A percentile compares a stretch with the other conserved stretches of the same genome.
These are phyloP conservation scores for Ruditapes philippinarum DNA, from an alignment of 1,140 invertebrate species.

Conservation along the genomic window DNA sequence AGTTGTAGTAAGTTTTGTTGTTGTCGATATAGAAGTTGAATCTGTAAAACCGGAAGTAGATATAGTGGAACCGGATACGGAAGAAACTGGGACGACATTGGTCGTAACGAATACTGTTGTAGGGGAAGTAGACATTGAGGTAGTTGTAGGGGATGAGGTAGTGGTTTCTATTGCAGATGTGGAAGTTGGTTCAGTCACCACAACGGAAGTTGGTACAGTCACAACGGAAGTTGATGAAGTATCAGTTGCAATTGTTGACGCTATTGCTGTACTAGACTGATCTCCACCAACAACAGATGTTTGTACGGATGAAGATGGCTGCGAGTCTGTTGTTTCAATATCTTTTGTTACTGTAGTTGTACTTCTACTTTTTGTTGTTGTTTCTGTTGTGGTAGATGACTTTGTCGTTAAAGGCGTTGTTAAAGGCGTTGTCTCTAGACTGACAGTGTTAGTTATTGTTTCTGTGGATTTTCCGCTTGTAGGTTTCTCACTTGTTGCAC, in stretches of 20 bases:
- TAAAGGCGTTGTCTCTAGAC: background rate
- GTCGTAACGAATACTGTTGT: background rate
- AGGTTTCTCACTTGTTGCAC: background rate
- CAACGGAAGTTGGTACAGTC: background rate
- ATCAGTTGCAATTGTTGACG: background rate
- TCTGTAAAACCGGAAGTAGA: slow-evolving; percentile 5
- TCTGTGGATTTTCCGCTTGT: background rate
- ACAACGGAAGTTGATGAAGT: background rate
- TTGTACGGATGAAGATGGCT: no score
- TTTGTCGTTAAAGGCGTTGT: background rate
- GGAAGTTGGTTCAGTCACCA: background rate
- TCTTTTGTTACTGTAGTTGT: no score
- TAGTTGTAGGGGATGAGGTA: background rate
- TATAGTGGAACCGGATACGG: background rate
- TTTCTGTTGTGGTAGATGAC: background rate
- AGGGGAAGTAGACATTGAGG: background rate
- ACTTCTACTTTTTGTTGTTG: no score
- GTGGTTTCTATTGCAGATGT: background rate
- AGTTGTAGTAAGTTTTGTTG: background rate
- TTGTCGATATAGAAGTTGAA: background rate
- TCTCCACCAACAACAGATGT: no score
- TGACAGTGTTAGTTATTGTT: background rate
- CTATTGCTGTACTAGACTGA: background rate
- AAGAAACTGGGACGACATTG: background rate
- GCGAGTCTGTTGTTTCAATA: no score